Evolutionary conservation across 2,113 vertebrate species (phyloP).

Genomic region (Chrysemys picta): DNA sequence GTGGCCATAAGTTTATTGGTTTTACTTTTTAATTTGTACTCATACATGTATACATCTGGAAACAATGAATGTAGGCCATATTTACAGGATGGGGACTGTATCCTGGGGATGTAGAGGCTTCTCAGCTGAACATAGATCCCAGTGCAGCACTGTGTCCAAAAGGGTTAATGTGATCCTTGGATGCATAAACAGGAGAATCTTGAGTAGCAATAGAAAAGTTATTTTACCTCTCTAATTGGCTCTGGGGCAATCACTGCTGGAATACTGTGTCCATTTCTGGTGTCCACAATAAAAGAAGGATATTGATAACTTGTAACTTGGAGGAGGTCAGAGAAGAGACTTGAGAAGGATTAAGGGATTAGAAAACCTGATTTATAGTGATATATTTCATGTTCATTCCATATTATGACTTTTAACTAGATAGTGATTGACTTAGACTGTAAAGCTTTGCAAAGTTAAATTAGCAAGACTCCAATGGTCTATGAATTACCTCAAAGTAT

Average conservation of each 20-base stretch:
- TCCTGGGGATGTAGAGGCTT: not conserved
- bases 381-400: not conserved
- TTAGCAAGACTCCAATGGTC: not conserved
- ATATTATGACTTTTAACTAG: not conserved
- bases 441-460: not conserved
- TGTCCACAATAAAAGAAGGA: not conserved
- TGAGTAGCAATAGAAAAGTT: not conserved
- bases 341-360: not conserved
- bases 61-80: not conserved
- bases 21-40: not conserved
- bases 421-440: not conserved
- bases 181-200: not conserved
- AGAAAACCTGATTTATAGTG: not conserved
- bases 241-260: not conserved
- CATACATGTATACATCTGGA: not conserved
- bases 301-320: not conserved
- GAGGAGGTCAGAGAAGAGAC: not conserved
- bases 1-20: not conserved
- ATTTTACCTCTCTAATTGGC: not conserved
- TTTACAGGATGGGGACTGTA: not conserved
- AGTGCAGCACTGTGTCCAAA: not conserved
- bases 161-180: not conserved
- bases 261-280: not conserved
- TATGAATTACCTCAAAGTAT: not conserved
- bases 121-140: not conserved